These are phyloP conservation scores for Corella eumyota DNA, from an alignment of 23 tunicate species.

Conservation along the genomic window DNA sequence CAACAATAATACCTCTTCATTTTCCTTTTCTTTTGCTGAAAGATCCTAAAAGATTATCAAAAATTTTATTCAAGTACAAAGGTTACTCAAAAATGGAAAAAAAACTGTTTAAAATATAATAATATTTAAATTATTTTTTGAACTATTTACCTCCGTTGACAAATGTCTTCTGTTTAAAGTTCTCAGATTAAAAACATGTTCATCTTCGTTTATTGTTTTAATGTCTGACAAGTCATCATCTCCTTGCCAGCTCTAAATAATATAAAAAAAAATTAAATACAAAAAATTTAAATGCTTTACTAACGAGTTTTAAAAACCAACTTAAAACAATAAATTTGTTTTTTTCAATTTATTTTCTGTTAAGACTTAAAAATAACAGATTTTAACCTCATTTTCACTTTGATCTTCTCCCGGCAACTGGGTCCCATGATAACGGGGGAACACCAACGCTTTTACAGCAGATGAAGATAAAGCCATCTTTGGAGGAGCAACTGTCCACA, in stretches of 20 bases:
- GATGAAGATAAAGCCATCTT: conserved; percentile 72
- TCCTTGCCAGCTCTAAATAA: conserved; percentile 23
- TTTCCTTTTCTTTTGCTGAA: too few species aligned
- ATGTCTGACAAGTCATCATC: conserved; percentile 49
- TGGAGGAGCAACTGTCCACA: conserved; percentile 70
- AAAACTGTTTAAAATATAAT: not conserved
- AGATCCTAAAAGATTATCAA: too few species aligned
- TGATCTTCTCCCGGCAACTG: conserved; percentile 21
- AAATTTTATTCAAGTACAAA: not conserved
- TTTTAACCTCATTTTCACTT: too few species aligned
- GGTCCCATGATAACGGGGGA: conserved; percentile 70
- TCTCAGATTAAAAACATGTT: conserved; percentile 17
- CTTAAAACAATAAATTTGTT: too few species aligned
- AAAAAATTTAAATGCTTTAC: too few species aligned
- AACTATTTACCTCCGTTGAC: conserved; percentile 41
- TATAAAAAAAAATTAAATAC: conserved; percentile 1
- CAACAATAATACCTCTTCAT: too few species aligned
- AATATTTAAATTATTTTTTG: not conserved
- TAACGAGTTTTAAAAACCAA: too few species aligned
- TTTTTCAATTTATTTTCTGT: too few species aligned
- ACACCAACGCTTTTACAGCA: conserved; percentile 72
- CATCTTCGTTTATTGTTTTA: conserved; percentile 16
- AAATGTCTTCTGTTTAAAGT: conserved; percentile 33
- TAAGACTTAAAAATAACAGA: too few species aligned
- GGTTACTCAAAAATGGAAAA: not conserved